A percentile compares a stretch with the other conserved stretches of the same genome.
These are phyloP conservation scores for Homarus americanus DNA, from an alignment of 1,140 invertebrate genomes.

Conservation along the genomic window DNA sequence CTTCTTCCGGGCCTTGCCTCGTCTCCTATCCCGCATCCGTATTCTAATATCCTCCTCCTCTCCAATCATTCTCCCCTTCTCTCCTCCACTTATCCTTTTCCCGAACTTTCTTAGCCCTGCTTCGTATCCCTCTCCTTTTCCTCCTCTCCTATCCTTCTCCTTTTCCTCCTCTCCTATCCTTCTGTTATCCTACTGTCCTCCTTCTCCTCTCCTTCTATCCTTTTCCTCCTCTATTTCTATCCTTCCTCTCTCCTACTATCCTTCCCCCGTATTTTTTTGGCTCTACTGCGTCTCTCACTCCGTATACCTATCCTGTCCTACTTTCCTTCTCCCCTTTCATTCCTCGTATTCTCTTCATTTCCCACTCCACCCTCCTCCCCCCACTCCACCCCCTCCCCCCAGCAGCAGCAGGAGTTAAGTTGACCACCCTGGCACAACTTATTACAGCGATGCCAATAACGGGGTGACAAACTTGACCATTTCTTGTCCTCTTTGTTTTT, in stretches of 20 bases:
- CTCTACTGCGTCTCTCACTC: no score
- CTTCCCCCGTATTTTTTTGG: no score
- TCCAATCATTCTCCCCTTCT: no score
- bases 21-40: no score
- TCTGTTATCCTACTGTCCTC: background rate
- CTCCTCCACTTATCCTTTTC: no score
- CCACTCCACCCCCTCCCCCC: background rate
- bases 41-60: no score
- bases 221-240: no score
- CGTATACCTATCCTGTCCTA: no score
- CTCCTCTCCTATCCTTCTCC: background rate
- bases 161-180: background rate
- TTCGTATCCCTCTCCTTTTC: background rate
- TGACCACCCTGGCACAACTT: background rate
- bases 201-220: background rate
- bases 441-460: background rate
- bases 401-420: background rate
- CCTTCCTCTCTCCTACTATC: no score
- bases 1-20: no score
- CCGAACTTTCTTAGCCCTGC: no score
- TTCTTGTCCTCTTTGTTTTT: background rate
- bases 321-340: background rate
- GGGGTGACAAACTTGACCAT: background rate
- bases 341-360: background rate
- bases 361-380: background rate